phyloP scores from a whole-genome alignment of 2,888 invertebrate genomes.

The Agelastica alni region DNA sequence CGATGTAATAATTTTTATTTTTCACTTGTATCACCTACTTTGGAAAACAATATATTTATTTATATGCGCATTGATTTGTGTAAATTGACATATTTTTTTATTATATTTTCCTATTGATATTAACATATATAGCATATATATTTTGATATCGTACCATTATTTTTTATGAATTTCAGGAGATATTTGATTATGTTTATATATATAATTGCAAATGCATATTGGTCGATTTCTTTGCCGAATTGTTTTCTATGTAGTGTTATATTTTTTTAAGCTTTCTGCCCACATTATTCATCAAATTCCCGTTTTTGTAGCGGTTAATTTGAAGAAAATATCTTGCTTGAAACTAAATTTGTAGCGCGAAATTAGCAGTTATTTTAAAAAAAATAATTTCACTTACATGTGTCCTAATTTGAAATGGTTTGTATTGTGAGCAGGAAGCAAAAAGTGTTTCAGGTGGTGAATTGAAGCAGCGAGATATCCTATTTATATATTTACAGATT shows the following conservation, averaged over 20 bases:
- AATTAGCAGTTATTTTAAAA: too few relatives aligned
- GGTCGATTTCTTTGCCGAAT: conserved; percentile 25
- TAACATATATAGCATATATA: conserved; percentile 10
- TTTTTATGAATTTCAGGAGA: conserved; percentile 40
- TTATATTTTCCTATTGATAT: conserved; percentile 19
- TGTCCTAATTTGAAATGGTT: not conserved
- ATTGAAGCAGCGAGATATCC: conserved; percentile 50
- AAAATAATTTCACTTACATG: too few relatives aligned
- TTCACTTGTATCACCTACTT: conserved; percentile 38
- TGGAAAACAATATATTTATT: conserved; percentile 41
- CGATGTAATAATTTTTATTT: too few relatives aligned
- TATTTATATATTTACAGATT: conserved; percentile 55
- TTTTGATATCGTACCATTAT: conserved; percentile 30
- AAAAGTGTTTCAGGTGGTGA: conserved; percentile 42
- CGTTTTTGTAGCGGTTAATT: not conserved
- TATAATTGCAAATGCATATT: conserved; percentile 29
- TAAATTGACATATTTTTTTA: conserved; percentile 23
- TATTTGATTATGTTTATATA: too few relatives aligned
- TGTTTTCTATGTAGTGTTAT: conserved; percentile 41
- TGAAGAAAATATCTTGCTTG: not conserved
- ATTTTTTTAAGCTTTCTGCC: conserved; percentile 12
- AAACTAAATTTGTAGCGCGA: not conserved
- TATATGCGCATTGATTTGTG: conserved; percentile 16
- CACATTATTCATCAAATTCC: conserved; percentile 1
- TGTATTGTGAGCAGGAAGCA: conserved; percentile 29